Base-by-base conservation (phyloP, 2,797 vertebrate species). In the Sebastes oblongus region DNA sequence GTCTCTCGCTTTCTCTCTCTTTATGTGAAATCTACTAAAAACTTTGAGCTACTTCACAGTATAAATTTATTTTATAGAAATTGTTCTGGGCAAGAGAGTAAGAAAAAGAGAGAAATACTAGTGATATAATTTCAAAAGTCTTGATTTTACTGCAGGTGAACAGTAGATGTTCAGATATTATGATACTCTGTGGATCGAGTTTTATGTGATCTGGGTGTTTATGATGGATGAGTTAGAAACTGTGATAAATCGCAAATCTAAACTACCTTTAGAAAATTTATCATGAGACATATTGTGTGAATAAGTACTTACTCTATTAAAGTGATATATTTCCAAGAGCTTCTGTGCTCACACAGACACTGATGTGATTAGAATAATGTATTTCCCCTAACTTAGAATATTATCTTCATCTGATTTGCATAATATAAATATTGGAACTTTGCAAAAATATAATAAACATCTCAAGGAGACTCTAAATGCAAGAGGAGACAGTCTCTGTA, bases 191-290 rank as follows among this genome's bases (percentile, higher is more conserved):
- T 42, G 73, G 77, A 67, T 36, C 11, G 2, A 34, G 1, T 74
- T 83, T 88, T 80, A 89, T 90, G 82, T 86, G 67, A 88, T 85
- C 14, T 65, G 77, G 24, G 54, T 81, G 59, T 86, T 77, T 77
- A 25, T 92, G 88, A 91, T 80, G 69, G 83, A 90, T 86, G 83
- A 75, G 20, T 65, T 72, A 82, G 75, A 84, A 90, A 90, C 3
- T 46, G 46, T 50, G 72, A 85, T 88, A 72, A 73, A 72, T 80
- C 68, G 83, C 25, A 34, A 18, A 68, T 50, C 46, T 6, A 78
- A 54, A 84, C 58, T 54, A 22, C 60, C 60, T 75, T 59, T 39
- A 66, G 55, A 68, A 66, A 39, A 76, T 72, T 3, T 72, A 75
- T 75, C 60, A 56, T 32, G 18, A 72, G 7, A 86, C 50, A 32